Conservation (phyloP, 2,888 invertebrate species). For the Cepaea hortensis region DNA sequence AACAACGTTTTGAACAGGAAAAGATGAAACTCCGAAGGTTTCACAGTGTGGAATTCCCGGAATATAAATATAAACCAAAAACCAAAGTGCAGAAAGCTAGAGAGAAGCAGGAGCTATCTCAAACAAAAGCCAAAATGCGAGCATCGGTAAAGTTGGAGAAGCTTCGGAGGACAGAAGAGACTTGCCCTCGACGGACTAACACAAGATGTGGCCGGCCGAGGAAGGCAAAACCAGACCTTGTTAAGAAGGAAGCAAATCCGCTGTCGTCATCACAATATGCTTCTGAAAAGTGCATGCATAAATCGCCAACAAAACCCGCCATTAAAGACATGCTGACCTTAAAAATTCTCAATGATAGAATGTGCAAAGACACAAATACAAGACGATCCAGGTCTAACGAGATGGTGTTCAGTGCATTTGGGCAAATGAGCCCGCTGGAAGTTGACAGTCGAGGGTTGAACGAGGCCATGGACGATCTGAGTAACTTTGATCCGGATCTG, state of each 20-base stretch:
- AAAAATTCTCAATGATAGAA: conserved; percentile 43
- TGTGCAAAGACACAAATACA: not conserved
- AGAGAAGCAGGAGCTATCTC: conserved; percentile 40
- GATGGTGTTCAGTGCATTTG: conserved; percentile 2
- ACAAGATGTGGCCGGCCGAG: conserved; percentile 30
- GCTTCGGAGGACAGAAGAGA: not conserved
- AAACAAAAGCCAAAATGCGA: conserved; percentile 40
- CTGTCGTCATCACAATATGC: not conserved
- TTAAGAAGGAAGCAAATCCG: not conserved
- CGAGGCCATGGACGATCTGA: conserved; percentile 12
- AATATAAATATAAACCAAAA: conserved; percentile 46
- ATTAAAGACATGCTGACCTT: conserved; percentile 45
- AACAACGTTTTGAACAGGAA: conserved; percentile 42
- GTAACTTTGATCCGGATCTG: not conserved
- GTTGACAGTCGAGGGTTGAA: not conserved
- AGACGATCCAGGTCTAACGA: not conserved
- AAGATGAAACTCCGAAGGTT: conserved; percentile 40
- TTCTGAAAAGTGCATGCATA: not conserved
- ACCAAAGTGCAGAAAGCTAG: conserved; percentile 48
- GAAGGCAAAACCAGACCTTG: not conserved
- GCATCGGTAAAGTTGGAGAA: conserved; percentile 32
- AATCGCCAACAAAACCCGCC: conserved; percentile 35
- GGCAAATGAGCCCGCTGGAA: conserved; percentile 43
- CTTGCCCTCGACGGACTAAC: not conserved
- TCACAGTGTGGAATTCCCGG: conserved; percentile 45